Conservation (phyloP, 2,797 vertebrate genomes). For the Amblyraja radiata region DNA sequence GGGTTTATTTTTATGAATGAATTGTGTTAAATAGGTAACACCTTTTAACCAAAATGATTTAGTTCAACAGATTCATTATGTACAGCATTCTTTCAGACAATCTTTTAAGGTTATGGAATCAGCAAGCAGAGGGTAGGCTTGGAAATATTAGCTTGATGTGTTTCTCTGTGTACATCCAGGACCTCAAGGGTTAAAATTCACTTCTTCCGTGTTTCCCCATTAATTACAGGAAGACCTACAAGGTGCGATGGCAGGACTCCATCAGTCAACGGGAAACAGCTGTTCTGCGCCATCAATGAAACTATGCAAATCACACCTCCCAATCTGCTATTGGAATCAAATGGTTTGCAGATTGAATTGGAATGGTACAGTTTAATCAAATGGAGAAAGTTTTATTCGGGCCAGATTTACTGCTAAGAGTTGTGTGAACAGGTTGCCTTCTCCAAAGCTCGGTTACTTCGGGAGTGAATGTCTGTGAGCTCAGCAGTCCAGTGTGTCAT, state of each 20-base stretch:
- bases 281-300: constrained; percentile 27
- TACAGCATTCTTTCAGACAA: not conserved
- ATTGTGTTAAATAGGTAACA: not conserved
- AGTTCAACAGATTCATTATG: not conserved
- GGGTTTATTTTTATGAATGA: not conserved
- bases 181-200: not conserved
- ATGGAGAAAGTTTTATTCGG: constrained; percentile 38
- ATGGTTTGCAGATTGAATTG: constrained; percentile 32
- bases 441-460: constrained; percentile 36
- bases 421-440: not conserved
- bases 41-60: not conserved
- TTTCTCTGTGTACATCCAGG: not conserved
- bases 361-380: not conserved
- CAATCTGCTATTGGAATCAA: constrained; percentile 36
- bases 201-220: constrained; percentile 12
- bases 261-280: constrained; percentile 29
- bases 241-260: constrained; percentile 3
- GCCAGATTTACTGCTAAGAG: not conserved
- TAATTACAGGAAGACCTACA: constrained; percentile 25
- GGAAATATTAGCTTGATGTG: not conserved
- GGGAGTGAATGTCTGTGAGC: not conserved
- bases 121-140: not conserved
- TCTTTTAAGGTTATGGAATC: not conserved
- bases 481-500: not conserved
- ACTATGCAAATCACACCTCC: constrained; percentile 34